Evolutionary conservation across 2,113 vertebrate genomes (phyloP).

Genomic region (Aleadryas rufinucha): DNA sequence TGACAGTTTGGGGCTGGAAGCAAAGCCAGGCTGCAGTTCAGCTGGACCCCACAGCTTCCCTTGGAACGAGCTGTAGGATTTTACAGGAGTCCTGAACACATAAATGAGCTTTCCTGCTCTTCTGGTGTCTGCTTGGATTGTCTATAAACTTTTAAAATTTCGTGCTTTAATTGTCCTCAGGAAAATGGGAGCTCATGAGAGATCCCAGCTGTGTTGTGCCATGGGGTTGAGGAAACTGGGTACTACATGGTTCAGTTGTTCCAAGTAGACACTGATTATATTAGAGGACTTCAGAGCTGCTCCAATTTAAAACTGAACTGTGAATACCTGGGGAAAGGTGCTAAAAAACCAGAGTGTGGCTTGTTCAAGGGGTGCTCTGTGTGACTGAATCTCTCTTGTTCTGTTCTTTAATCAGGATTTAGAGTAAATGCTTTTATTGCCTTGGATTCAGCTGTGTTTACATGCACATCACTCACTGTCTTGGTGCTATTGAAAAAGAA

Average conservation of each 20-base stretch:
- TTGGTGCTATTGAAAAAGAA: not conserved
- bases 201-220: not conserved
- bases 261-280: not conserved
- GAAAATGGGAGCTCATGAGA: not conserved
- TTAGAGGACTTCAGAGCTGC: not conserved
- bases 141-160: not conserved
- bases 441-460: not conserved
- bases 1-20: not conserved
- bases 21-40: not conserved
- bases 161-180: accelerated
- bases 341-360: not conserved
- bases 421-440: not conserved
- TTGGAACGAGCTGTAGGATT: not conserved
- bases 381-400: not conserved
- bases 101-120: not conserved
- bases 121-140: not conserved
- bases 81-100: not conserved
- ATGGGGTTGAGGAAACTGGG: not conserved
- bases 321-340: not conserved
- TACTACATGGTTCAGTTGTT: accelerated
- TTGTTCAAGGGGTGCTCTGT: not conserved
- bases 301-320: not conserved
- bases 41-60: not conserved
- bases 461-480: not conserved
- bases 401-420: not conserved